Evolutionary conservation across 2,113 vertebrate species (phyloP).

Genomic region (Corynorhinus townsendii): DNA sequence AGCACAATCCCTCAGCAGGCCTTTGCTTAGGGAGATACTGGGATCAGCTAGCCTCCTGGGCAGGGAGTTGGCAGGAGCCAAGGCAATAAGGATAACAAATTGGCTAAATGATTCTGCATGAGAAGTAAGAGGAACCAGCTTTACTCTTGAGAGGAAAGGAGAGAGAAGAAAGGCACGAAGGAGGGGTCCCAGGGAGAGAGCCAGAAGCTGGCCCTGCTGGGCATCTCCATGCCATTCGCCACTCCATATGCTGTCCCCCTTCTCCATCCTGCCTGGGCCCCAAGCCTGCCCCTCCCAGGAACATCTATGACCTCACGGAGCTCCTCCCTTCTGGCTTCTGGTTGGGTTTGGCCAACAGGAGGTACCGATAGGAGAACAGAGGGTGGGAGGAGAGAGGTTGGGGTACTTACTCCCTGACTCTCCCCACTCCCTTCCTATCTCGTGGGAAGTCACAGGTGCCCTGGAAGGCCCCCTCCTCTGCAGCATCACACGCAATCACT

Average conservation of each 20-base stretch:
- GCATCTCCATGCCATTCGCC: accelerated
- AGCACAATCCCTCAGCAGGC: background rate
- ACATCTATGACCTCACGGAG: background rate
- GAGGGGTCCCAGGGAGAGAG: accelerated
- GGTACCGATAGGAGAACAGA: background rate
- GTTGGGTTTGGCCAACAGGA: background rate
- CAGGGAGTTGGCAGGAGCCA: background rate
- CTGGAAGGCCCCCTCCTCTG: accelerated
- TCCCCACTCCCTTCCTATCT: background rate
- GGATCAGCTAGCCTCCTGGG: background rate
- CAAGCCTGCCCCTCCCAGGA: background rate
- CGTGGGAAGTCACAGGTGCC: background rate
- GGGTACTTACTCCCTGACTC: no score
- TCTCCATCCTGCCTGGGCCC: background rate
- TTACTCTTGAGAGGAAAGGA: background rate
- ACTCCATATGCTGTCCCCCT: background rate
- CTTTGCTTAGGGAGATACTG: background rate
- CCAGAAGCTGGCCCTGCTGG: background rate
- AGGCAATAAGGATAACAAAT: background rate
- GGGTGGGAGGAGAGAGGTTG: background rate
- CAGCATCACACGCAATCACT: background rate
- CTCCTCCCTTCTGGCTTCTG: background rate
- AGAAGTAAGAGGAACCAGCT: background rate
- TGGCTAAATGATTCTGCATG: background rate
- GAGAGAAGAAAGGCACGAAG: background rate